Evolutionary conservation across 1,140 invertebrate genomes (phyloP), one percentile per base, ranked within the genome.

Genomic region (Heliothis virescens): DNA sequence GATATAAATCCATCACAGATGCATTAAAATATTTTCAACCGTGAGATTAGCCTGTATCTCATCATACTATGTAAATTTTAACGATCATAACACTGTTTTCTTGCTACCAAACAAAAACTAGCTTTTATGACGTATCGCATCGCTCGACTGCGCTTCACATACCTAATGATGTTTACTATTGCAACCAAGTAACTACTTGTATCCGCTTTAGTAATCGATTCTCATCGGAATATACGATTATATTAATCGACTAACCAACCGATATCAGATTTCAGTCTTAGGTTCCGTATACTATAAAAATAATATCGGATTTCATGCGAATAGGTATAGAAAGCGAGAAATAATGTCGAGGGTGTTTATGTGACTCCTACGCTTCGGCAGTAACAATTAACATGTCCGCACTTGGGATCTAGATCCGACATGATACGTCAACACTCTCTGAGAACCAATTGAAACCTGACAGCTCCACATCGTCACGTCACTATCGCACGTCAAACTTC

Each of bases 311-410:
- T 71, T 71, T 26, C 67, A 26, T 11, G 67, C 67, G 29, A 73
- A 73, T 73, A 47, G 26, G 71, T 73, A 18, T 73, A 21, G 52
- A 57, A 73, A 73, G 26, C 71, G 71, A 18, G 18, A 21, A 52
- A 76, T 82, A 79, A 79, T 48, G 41, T 47, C 53, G 50, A 69
- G 79, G 62, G 76, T 80, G 73, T 80, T 75, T 63, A 77, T 65
- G 81, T 78, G 60, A 83, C 81, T 85, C 88, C 87, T 84, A 89
- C 87, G 86, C 83, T 34, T 60, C 84, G 60, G 72, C 85, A 82
- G 81, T 81, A 87, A 91, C 91, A 94, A 94, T 93, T 94, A 93
- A 94, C 89, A 89, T 92, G 90, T 94, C 91, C 84, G 79, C 88
- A 86, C 85, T 80, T 79, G 82, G 72, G 80, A 94, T 93, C 91